Evolutionary conservation across 2,797 vertebrate species (phyloP).

Genomic region (Chelmon rostratus): DNA sequence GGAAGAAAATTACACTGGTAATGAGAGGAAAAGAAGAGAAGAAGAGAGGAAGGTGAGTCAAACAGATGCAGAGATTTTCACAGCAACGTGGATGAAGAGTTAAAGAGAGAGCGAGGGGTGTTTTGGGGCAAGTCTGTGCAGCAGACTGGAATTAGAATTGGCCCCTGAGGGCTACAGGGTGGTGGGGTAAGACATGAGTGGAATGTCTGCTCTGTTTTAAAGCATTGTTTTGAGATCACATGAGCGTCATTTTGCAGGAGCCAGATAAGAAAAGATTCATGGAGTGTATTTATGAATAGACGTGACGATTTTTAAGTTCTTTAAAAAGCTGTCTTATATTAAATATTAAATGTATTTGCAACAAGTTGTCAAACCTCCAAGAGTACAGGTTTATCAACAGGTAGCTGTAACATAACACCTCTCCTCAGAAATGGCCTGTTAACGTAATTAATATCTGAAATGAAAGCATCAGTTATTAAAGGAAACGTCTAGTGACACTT

Average conservation of each 20-base stretch:
- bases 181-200: conserved; percentile 62
- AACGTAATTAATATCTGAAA: background rate
- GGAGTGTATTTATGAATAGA: too few relatives aligned
- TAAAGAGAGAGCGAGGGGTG: conserved; percentile 19
- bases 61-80: conserved; percentile 22
- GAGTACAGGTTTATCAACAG: background rate
- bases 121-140: conserved; percentile 72
- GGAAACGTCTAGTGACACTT: background rate
- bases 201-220: conserved; percentile 62
- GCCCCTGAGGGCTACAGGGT: conserved; percentile 61
- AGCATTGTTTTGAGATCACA: conserved; percentile 22
- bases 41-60: conserved; percentile 28
- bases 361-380: background rate
- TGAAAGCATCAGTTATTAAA: background rate
- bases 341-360: background rate
- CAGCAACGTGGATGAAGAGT: conserved; percentile 33
- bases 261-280: background rate
- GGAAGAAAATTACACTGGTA: conserved; percentile 22
- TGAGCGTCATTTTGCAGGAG: conserved; percentile 3
- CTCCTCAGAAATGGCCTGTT: background rate
- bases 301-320: background rate
- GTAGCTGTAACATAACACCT: background rate
- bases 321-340: background rate
- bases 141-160: conserved; percentile 66
- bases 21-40: conserved; percentile 21